phyloP scores from a whole-genome alignment of 2,797 vertebrate genomes.

The Hippocampus kuda region DNA sequence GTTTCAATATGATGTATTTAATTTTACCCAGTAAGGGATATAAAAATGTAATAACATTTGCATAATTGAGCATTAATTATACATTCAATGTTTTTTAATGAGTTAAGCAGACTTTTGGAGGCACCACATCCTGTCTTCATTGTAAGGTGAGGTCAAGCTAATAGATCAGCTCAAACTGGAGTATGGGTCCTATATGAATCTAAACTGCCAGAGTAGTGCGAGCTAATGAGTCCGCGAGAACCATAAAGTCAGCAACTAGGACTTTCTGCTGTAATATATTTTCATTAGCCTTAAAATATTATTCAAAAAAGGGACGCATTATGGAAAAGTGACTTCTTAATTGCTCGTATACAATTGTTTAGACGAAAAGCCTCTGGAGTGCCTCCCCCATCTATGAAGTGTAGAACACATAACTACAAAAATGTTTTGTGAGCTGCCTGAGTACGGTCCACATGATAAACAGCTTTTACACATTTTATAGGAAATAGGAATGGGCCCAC shows the following conservation, averaged over 20 bases:
- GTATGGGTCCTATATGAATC: conserved; percentile 11
- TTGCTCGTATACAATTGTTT: neutral
- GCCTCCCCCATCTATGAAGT: neutral
- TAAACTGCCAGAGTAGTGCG: conserved; percentile 4
- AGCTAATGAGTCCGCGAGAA: conserved; percentile 9
- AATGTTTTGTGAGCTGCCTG: neutral
- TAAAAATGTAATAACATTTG: conserved; percentile 71
- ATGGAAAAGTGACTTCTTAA: conserved; percentile 1
- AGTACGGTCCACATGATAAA: neutral
- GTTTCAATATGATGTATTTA: conserved; percentile 68
- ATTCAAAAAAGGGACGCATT: neutral
- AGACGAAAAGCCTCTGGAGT: neutral
- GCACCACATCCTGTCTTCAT: conserved; percentile 31
- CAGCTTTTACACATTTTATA: neutral
- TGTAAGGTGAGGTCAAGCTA: conserved; percentile 36
- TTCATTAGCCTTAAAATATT: neutral
- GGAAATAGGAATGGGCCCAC: neutral
- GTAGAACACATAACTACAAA: neutral
- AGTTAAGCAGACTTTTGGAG: conserved; percentile 59
- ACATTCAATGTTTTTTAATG: conserved; percentile 68
- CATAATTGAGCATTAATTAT: conserved; percentile 74
- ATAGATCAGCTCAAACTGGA: conserved; percentile 43
- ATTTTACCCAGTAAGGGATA: conserved; percentile 61
- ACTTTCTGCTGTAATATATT: neutral
- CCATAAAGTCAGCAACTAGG: neutral